Percentiles rank a stretch among this genome's conserved stretches.
phyloP scores from a whole-genome alignment of 2,113 vertebrate genomes.

The Genyomyrus donnyi region DNA sequence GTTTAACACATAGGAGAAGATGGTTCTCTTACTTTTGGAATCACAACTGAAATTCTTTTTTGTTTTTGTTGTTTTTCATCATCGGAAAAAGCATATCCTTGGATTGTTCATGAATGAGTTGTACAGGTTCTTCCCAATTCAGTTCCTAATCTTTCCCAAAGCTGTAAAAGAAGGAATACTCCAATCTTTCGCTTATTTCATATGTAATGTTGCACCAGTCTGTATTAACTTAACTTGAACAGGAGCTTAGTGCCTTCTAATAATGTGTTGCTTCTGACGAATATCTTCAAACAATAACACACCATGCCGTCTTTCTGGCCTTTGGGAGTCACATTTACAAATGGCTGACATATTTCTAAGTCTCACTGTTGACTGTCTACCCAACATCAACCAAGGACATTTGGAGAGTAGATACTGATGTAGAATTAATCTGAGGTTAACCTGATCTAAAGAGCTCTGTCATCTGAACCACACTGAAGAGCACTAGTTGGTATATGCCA shows the following conservation, averaged over 20 bases:
- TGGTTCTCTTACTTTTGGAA: neutral
- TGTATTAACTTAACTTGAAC: neutral
- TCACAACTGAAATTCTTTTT: neutral
- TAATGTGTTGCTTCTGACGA: neutral
- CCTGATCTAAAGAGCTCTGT: neutral
- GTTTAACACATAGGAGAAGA: neutral
- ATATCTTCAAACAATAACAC: neutral
- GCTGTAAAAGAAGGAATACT: neutral
- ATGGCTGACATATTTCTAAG: neutral
- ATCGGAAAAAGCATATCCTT: neutral
- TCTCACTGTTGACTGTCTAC: neutral
- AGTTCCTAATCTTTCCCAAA: neutral
- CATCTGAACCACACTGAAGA: neutral
- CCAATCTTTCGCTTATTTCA: neutral
- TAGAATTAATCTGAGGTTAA: neutral
- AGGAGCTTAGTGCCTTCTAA: neutral
- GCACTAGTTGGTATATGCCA: neutral
- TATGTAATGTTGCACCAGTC: neutral
- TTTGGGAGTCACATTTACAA: neutral
- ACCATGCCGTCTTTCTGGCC: neutral
- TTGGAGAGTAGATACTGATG: neutral
- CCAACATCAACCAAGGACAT: neutral
- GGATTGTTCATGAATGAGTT: neutral
- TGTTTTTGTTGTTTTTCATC: neutral
- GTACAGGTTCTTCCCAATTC: neutral